Evolutionary conservation across 2,888 invertebrate genomes (phyloP).

Genomic region (Athalia cordata): DNA sequence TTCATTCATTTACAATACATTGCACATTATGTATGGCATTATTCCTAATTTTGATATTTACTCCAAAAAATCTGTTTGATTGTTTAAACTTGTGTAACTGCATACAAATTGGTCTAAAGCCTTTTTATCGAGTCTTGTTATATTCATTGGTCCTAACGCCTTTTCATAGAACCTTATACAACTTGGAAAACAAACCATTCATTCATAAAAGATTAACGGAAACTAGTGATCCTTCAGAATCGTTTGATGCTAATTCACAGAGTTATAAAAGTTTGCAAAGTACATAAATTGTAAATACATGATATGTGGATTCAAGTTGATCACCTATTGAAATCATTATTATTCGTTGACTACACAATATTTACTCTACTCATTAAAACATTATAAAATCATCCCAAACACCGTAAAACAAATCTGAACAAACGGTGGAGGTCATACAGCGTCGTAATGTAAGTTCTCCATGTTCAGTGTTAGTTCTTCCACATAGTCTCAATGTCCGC

Average conservation of each 20-base stretch:
- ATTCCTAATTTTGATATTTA: slow-evolving; percentile 21
- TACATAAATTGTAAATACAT: neutral
- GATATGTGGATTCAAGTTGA: slow-evolving; percentile 1
- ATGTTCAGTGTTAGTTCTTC: slow-evolving; percentile 54
- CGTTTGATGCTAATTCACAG: too few species aligned
- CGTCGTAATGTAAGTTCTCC: slow-evolving; percentile 57
- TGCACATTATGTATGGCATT: slow-evolving; percentile 39
- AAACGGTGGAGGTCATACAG: slow-evolving; percentile 57
- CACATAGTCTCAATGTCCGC: slow-evolving; percentile 58
- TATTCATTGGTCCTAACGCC: neutral
- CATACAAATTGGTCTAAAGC: too few species aligned
- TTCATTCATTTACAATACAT: slow-evolving; percentile 45
- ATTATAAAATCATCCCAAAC: slow-evolving; percentile 41
- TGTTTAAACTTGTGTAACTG: slow-evolving; percentile 11
- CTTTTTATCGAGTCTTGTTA: too few species aligned
- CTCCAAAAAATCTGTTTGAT: slow-evolving; percentile 10
- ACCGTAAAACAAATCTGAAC: slow-evolving; percentile 40
- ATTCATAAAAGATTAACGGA: too few species aligned
- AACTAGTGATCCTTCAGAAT: too few species aligned
- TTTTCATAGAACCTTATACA: slow-evolving; percentile 5
- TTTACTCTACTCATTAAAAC: slow-evolving; percentile 38
- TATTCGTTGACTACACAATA: slow-evolving; percentile 16
- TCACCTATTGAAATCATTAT: neutral
- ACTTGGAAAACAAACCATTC: neutral
- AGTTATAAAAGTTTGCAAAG: too few species aligned